Conservation (phyloP, 2,113 vertebrate genomes). For the Ursus arctos region DNA sequence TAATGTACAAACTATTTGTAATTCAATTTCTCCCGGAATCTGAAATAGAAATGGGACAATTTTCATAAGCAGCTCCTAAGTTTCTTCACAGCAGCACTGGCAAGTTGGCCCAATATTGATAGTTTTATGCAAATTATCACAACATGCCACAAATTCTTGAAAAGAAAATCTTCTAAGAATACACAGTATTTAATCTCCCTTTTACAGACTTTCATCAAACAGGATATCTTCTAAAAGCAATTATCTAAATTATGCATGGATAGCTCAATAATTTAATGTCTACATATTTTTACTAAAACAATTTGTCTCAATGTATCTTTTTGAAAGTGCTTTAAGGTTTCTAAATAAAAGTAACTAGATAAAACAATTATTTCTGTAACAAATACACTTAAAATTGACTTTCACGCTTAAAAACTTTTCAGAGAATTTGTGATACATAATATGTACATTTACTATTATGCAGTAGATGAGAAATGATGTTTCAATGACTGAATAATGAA, state of each 20-base stretch:
- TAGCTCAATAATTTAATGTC: conserved; percentile 83
- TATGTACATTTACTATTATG: not conserved
- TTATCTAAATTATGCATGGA: conserved; percentile 84
- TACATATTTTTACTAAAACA: conserved; percentile 78
- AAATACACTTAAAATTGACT: conserved; percentile 58
- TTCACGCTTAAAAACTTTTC: conserved; percentile 37
- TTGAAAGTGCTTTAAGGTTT: conserved; percentile 62
- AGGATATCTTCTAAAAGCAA: conserved; percentile 78
- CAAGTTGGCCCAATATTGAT: conserved; percentile 76
- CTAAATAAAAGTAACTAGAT: conserved; percentile 65
- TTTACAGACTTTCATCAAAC: conserved; percentile 70
- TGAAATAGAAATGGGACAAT: conserved; percentile 68
- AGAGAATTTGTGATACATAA: conserved; percentile 53
- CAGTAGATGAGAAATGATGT: not conserved
- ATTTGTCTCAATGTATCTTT: conserved; percentile 69
- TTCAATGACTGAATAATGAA: not conserved
- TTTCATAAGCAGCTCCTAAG: conserved; percentile 72
- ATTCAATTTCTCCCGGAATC: conserved; percentile 62
- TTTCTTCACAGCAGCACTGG: conserved; percentile 36
- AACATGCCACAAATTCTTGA: conserved; percentile 67
- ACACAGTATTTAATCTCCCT: conserved; percentile 66
- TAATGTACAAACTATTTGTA: conserved; percentile 32
- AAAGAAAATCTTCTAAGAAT: conserved; percentile 19
- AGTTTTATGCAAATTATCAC: conserved; percentile 77
- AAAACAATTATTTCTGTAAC: conserved; percentile 61